These are phyloP conservation scores for Salmo trutta DNA, from an alignment of 2,797 vertebrate genomes.

Conservation along the genomic window DNA sequence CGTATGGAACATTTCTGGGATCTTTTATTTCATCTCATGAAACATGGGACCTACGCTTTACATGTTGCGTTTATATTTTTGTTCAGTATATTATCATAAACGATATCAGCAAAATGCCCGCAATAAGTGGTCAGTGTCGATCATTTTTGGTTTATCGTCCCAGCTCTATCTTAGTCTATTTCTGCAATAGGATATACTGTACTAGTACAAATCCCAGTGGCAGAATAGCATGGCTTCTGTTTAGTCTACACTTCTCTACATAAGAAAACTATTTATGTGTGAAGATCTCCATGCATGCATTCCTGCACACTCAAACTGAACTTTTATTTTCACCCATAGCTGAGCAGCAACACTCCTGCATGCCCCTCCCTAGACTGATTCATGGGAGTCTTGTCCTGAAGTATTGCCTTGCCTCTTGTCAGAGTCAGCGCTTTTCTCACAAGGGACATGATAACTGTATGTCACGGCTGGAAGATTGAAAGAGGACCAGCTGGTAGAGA, in stretches of 20 bases:
- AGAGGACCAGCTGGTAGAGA: not conserved
- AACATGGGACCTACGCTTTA: no score
- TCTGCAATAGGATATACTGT: not conserved
- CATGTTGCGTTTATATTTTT: no score
- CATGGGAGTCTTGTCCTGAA: slow-evolving; percentile 11
- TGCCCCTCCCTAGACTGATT: not conserved
- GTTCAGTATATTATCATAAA: no score
- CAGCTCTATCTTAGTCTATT: no score
- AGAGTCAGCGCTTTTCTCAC: slow-evolving; percentile 37
- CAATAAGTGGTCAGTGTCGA: no score
- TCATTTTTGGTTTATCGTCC: no score
- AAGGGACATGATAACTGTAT: slow-evolving; percentile 4
- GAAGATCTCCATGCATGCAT: not conserved
- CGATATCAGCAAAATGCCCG: no score
- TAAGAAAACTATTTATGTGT: not conserved
- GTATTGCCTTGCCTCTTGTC: slow-evolving; percentile 10
- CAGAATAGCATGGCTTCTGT: not conserved
- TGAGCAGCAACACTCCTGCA: not conserved
- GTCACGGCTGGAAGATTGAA: not conserved
- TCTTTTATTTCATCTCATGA: no score
- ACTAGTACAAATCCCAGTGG: not conserved
- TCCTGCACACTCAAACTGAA: not conserved
- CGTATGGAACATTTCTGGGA: no score
- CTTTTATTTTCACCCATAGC: slow-evolving; percentile 26
- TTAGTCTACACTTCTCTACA: not conserved